phyloP scores from a whole-genome alignment of 2,797 vertebrate species.

The Iguana delicatissima region DNA sequence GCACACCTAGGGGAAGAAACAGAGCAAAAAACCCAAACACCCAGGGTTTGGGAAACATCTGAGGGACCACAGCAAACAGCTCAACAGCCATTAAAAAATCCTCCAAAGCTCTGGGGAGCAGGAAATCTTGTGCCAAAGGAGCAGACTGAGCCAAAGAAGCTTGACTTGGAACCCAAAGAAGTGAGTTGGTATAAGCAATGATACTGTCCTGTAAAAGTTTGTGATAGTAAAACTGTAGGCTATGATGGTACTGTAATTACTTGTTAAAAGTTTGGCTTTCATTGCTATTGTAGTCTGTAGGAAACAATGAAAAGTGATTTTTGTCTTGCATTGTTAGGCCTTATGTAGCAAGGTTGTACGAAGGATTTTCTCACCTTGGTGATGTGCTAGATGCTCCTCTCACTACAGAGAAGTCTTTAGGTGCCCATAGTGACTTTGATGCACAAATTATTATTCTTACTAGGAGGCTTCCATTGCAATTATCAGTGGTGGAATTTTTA shows the following conservation, averaged over 20 bases:
- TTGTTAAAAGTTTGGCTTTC: neutral
- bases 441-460: neutral
- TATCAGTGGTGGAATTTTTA: neutral
- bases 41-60: conserved; percentile 84
- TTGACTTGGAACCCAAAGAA: conserved; percentile 83
- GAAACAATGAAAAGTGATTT: neutral
- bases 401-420: neutral
- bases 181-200: conserved; percentile 81
- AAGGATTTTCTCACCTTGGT: neutral
- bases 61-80: conserved; percentile 74
- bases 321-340: neutral
- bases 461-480: neutral
- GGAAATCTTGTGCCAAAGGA: conserved; percentile 84
- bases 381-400: neutral
- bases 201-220: conserved; percentile 43
- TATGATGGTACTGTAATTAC: neutral
- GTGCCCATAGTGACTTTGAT: neutral
- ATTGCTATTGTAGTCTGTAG: neutral
- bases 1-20: conserved; percentile 30
- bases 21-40: conserved; percentile 73
- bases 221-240: neutral
- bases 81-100: conserved; percentile 66
- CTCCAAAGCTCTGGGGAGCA: conserved; percentile 85
- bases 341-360: neutral
- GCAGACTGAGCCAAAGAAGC: conserved; percentile 78